Evolutionary conservation across 2,888 invertebrate genomes (phyloP), one percentile per base, ranked within the genome.

Genomic region (Entomobrya multifasciata): DNA sequence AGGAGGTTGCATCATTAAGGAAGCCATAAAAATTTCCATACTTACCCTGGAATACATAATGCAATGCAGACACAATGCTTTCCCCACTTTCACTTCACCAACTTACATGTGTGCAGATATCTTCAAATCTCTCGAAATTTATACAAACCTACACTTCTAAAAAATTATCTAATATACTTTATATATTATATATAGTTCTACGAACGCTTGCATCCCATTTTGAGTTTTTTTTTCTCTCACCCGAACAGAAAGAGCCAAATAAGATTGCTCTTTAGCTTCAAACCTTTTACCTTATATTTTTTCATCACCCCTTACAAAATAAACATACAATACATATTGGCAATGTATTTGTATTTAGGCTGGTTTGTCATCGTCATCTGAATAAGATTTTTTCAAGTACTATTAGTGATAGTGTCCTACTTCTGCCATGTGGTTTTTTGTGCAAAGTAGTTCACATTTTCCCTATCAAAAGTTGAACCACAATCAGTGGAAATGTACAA

Each of bases 11-110:
- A 86, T 86, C 86, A 86, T 86, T 86, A 86, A 80, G 86, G 86
- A 86, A 86, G 80, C 76, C 86, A 86, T 86, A 86, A 86, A 86
- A 86, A 80, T 86, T 86, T 86, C 79, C 86, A 86, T 86, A 80
- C 80, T 80, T 41, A n/a, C 72, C 55, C 44, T 55, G n/a, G n/a
- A n/a, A n/a, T 17, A 36, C 27, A 52, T 36, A 74, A 17, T 74
- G 74, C 36, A 55, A 55, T 36, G 30, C 11, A 76, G 70, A 80
- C 36, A 36, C 36, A 36, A 80, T 80, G 70, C 60, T 3, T 27
- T 22, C 62, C 47, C 0, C 13, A 13, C 49, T 77, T 41, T 20
- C 49, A 27, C 65, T n/a, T n/a, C n/a, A n/a, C n/a, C n/a, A n/a
- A n/a, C n/a, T 49, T 27, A 78, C 22, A 22, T 22, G 6, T 60